A percentile compares a stretch with the other conserved stretches of the same genome.
phyloP scores from a whole-genome alignment of 2,113 vertebrate species.

The Mionectes macconnelli region DNA sequence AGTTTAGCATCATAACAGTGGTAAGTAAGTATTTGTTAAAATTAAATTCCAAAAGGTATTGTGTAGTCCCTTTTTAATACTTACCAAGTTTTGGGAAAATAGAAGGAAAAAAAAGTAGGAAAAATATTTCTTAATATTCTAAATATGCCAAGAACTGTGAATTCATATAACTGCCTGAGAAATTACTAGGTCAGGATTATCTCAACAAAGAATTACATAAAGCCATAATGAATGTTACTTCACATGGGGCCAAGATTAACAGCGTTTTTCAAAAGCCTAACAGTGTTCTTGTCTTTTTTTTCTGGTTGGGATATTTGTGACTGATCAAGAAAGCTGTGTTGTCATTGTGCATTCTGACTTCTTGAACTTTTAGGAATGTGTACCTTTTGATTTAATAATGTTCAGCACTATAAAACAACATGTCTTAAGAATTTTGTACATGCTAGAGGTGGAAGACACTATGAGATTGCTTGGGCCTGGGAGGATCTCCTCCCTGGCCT shows the following conservation, averaged over 20 bases:
- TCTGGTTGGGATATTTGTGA: not conserved
- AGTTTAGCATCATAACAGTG: not conserved
- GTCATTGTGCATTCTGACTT: not conserved
- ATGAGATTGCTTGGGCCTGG: rapidly evolving
- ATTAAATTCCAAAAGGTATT: not conserved
- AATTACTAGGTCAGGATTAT: not conserved
- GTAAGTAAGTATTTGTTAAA: not conserved
- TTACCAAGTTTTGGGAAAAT: not conserved
- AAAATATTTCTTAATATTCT: not conserved
- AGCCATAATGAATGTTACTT: not conserved
- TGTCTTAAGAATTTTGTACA: not conserved
- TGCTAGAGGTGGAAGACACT: not conserved
- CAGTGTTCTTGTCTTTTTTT: not conserved
- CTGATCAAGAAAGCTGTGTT: not conserved
- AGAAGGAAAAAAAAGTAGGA: not conserved
- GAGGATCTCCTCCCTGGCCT: not conserved
- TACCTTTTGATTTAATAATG: not conserved
- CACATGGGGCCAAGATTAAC: not conserved
- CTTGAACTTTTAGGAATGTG: not conserved
- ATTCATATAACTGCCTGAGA: not conserved
- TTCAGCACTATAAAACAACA: not conserved
- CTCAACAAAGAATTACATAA: not conserved
- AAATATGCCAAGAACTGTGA: not conserved
- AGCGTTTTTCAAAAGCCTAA: not conserved
- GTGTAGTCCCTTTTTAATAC: not conserved